Evolutionary conservation across 2,797 vertebrate genomes (phyloP), one percentile per base, ranked within the genome.

Genomic region (Cyprinodon diabolis): DNA sequence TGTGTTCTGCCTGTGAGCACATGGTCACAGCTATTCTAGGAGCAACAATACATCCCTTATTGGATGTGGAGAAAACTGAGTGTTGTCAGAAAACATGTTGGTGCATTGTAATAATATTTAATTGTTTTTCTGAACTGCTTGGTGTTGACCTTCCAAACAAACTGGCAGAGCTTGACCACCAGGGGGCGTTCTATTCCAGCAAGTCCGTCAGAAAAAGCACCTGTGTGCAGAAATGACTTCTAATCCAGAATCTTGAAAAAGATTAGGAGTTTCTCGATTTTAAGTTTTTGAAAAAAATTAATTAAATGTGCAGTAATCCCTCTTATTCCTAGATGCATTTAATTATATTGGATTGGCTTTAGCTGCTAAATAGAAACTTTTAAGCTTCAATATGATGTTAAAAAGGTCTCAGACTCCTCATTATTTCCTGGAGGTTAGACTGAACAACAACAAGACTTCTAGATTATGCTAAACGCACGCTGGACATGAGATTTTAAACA

Each of bases 401-500:
- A 49, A 49, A 49, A 4, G 48, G 48, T 49, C 48, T 49, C 9
- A 49, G 15, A 49, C 1, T 12, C 48, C 48, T 14, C 11, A 12
- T 49, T 49, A 99, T 92, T 99, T 98, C 82, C 92, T 99, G 10
- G 98, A 99, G 84, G 95, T 94, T 4, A 97, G 97, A 74, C 99
- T 99, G 89, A 99, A 97, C 67, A 98, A 97, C 83, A 94, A 98
- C 98, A 0, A 98, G 99, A 62, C 97, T 99, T 60, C 87, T 99
- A 79, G 97, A 99, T 76, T 97, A 99, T 86, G 98, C 97, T 35
- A 97, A 99, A 86, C 95, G 97, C 66, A 99, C 99, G 98, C 90
- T 99, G 91, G 98, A 99, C 90, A 99, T 99, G 98, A 97, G 97
- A 49, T 99, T 99, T 81, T 97, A 98, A 79, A 25, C 97, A 99